These are phyloP conservation scores for Strigops habroptila DNA, from an alignment of 2,113 vertebrate genomes.

Conservation along the genomic window DNA sequence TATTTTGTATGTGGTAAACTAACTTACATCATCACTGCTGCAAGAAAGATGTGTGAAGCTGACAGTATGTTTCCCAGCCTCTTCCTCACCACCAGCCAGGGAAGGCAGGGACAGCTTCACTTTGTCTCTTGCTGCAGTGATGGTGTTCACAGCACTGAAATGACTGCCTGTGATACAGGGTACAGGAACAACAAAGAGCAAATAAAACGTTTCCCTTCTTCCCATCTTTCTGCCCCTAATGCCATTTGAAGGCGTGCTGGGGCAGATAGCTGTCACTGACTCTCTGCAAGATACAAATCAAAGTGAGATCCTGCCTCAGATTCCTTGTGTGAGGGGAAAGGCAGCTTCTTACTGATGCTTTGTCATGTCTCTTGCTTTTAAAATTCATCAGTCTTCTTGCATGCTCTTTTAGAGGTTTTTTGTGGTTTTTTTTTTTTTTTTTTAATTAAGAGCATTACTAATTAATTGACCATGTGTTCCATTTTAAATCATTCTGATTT, in stretches of 20 bases:
- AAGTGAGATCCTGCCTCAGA: not conserved
- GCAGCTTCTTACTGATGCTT: not conserved
- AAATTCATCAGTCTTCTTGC: not conserved
- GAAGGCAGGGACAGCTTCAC: not conserved
- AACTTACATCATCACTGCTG: not conserved
- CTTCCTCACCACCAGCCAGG: not conserved
- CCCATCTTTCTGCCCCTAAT: not conserved
- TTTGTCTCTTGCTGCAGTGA: not conserved
- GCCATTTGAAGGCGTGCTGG: not conserved
- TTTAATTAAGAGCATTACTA: not conserved
- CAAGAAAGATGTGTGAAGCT: not conserved
- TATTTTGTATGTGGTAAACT: not conserved
- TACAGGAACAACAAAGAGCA: not conserved
- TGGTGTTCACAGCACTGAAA: not conserved
- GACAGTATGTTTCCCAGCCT: not conserved
- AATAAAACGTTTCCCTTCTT: not conserved
- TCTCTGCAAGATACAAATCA: not conserved
- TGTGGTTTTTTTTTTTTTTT: not conserved
- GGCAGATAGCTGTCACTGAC: not conserved
- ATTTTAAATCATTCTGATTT: not conserved
- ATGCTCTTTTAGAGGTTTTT: not conserved
- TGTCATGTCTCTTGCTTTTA: not conserved
- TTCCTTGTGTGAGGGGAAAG: fast-evolving
- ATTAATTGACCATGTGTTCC: not conserved
- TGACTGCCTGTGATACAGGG: not conserved